A percentile compares a stretch with the other conserved stretches of the same genome.
These are phyloP conservation scores for Hippocampus comes DNA, from an alignment of 2,113 vertebrate species.

Conservation along the genomic window DNA sequence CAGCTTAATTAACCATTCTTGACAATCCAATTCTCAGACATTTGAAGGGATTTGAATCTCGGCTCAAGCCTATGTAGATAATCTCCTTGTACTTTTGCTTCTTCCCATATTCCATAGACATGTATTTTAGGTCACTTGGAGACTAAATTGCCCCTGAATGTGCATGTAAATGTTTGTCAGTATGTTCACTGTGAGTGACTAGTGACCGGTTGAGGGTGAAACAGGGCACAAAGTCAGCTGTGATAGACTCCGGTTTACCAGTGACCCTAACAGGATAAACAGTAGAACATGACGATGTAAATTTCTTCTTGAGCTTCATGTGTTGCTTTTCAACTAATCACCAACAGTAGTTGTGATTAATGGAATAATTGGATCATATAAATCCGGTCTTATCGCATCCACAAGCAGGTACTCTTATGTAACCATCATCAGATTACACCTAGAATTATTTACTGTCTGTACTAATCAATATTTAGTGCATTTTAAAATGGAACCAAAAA, in stretches of 20 bases:
- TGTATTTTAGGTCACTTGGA: not conserved
- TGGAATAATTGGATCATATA: no score
- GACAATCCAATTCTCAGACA: slow-evolving; percentile 19
- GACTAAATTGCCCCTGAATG: not conserved
- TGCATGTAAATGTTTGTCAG: not conserved
- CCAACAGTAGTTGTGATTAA: no score
- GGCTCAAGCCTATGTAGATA: not conserved
- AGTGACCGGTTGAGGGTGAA: not conserved
- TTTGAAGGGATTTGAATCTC: slow-evolving; percentile 9
- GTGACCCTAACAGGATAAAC: not conserved
- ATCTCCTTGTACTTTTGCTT: not conserved
- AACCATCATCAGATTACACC: no score
- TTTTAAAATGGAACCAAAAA: no score
- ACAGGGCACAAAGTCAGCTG: not conserved
- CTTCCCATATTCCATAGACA: not conserved
- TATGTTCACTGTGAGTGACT: not conserved
- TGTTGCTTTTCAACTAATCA: not conserved
- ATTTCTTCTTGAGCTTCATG: not conserved
- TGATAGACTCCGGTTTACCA: not conserved
- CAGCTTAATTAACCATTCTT: slow-evolving; percentile 33
- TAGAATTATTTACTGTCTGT: no score
- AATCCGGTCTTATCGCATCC: no score
- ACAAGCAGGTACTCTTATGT: no score
- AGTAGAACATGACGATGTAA: not conserved
- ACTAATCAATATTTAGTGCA: no score